Evolutionary conservation across 1,140 invertebrate genomes (phyloP), one percentile per base, ranked within the genome.

Genomic region (Harlomillsia oculata): DNA sequence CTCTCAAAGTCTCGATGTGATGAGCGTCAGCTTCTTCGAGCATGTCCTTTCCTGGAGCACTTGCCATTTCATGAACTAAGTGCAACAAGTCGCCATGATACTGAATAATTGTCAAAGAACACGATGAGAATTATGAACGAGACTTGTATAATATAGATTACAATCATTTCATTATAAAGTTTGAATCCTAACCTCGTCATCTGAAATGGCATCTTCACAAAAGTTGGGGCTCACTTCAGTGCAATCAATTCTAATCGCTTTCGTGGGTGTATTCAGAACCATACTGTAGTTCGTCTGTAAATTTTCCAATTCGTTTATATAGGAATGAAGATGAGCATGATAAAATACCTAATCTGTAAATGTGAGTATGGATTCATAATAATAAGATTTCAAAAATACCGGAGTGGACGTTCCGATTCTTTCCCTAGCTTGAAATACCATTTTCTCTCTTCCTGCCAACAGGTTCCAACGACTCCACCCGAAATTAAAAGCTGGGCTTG

Each of bases 401-500:
- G 63, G 59, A 36, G 59, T 66, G 4, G 52, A 44, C 8, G 56
- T 63, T 36, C 59, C 59, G 5, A 53, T 37, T 8, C 58, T 16
- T 67, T 87, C 82, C 48, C 84, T 77, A 53, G 85, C 75, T 66
- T 88, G 82, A 58, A 87, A 72, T 0, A 88, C 78, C 9, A 87
- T 80, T 34, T 80, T 81, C 3, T 83, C 72, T 5, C 75, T 74
- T 1, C 80, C 81, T 1, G 78, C 77, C 41, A 76, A 63, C 0
- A 78, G 72, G 66, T 93, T 94, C 89, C 89, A 93, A 40, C 88
- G 80, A 11, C 87, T 91, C 85, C 87, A 93, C 30, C 86, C 79
- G 66, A 90, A 92, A 56, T 86, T 84, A 66, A 86, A 87, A 3
- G 80, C 77, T 0, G 81, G 80, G 4, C 80, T 80, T 6, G 86